phyloP scores from a whole-genome alignment of 2,113 vertebrate species.

The Nestor notabilis region DNA sequence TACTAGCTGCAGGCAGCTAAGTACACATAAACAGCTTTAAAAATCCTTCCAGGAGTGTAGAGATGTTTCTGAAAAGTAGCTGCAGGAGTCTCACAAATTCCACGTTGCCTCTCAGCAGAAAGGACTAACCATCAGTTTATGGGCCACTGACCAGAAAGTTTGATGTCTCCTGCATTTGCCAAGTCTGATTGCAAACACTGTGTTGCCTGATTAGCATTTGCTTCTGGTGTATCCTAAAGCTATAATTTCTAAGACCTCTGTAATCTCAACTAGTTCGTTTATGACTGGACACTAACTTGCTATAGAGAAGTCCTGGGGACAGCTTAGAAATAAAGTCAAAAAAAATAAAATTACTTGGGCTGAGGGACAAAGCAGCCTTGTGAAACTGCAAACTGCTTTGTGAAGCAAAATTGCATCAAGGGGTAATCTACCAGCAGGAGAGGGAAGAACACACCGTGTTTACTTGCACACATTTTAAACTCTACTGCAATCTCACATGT shows the following conservation, averaged over 20 bases:
- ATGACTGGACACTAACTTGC: background rate
- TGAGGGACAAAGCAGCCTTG: background rate
- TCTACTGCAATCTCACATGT: background rate
- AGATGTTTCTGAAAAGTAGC: background rate
- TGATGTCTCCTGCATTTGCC: background rate
- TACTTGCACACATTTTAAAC: background rate
- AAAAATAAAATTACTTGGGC: background rate
- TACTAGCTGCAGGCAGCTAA: background rate
- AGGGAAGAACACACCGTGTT: background rate
- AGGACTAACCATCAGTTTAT: background rate
- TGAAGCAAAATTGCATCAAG: background rate
- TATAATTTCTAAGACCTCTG: background rate
- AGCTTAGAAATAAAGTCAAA: background rate
- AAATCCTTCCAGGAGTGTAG: background rate
- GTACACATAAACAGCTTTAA: background rate
- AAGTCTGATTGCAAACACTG: background rate
- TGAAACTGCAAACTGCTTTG: background rate
- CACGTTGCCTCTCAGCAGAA: background rate
- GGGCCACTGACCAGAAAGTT: background rate
- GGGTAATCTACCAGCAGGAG: background rate
- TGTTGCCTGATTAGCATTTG: fast-evolving
- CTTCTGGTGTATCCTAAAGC: background rate
- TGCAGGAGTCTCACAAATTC: background rate
- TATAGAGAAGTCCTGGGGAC: background rate
- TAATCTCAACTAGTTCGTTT: background rate